Evolutionary conservation across 2,797 vertebrate species (phyloP).

Genomic region (Tympanoctomys barrerae): DNA sequence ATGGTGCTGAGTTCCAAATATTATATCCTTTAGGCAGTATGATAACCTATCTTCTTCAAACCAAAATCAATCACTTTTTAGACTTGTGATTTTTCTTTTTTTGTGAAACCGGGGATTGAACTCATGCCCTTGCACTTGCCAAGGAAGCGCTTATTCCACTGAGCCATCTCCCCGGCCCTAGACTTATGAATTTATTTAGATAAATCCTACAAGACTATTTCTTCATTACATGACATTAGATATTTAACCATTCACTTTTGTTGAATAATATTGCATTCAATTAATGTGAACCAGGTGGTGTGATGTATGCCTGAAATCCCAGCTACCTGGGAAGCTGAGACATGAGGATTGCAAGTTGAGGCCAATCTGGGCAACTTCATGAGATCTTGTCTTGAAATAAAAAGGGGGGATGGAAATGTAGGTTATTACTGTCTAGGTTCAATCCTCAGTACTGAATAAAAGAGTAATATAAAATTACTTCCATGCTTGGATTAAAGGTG

Average conservation of each 20-base stretch:
- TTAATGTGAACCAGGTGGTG: neutral
- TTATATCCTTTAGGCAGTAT: neutral
- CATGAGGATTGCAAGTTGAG: neutral
- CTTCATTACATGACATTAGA: neutral
- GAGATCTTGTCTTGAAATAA: neutral
- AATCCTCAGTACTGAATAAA: neutral
- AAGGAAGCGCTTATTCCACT: no score
- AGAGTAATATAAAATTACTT: neutral
- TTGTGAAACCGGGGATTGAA: no score
- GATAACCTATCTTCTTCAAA: neutral
- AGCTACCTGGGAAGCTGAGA: neutral
- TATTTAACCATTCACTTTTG: neutral
- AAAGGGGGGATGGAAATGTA: neutral
- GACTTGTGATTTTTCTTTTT: no score
- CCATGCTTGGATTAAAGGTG: neutral
- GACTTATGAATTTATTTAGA: neutral
- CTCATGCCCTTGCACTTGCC: no score
- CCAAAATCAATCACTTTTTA: neutral
- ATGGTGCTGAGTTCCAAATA: neutral
- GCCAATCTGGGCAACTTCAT: neutral
- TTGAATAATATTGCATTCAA: neutral
- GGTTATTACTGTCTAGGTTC: neutral
- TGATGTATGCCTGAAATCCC: neutral
- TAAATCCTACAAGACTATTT: conserved; percentile 2
- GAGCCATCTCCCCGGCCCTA: no score